Evolutionary conservation across 2,797 vertebrate genomes (phyloP).

Genomic region (Lacerta bilineata): DNA sequence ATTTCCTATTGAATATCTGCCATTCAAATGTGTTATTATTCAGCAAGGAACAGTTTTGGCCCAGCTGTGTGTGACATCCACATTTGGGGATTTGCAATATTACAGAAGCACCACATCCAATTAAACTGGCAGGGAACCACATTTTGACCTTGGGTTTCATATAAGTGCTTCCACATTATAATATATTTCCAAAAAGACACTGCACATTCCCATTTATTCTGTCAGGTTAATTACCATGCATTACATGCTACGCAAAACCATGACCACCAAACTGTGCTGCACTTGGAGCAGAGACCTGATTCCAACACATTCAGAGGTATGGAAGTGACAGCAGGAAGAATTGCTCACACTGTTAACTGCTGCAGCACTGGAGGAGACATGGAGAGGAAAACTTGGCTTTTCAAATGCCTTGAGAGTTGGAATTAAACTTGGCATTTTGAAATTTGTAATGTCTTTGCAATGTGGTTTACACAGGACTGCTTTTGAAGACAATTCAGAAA

Average conservation of each 20-base stretch:
- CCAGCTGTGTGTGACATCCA: slow-evolving; percentile 29
- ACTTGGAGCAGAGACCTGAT: neutral
- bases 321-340: neutral
- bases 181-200: slow-evolving; percentile 33
- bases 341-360: neutral
- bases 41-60: slow-evolving; percentile 47
- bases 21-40: slow-evolving; percentile 60
- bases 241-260: neutral
- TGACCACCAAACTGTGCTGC: neutral
- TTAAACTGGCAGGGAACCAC: slow-evolving; percentile 56
- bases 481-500: no score
- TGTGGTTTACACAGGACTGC: no score
- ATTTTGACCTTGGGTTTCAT: slow-evolving; percentile 30
- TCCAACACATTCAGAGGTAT: neutral
- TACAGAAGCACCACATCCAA: slow-evolving; percentile 39
- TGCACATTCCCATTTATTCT: slow-evolving; percentile 19
- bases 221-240: slow-evolving; percentile 42
- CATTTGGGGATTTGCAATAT: slow-evolving; percentile 41
- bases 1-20: slow-evolving; percentile 39
- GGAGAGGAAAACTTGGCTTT: neutral
- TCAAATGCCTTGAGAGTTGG: neutral
- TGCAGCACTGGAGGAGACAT: neutral
- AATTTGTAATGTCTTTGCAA: no score
- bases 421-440: neutral
- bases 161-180: slow-evolving; percentile 21